A percentile compares a stretch with the other conserved stretches of the same genome.
Evolutionary conservation across 2,113 vertebrate genomes (phyloP).

Genomic region (Centrocercus urophasianus): DNA sequence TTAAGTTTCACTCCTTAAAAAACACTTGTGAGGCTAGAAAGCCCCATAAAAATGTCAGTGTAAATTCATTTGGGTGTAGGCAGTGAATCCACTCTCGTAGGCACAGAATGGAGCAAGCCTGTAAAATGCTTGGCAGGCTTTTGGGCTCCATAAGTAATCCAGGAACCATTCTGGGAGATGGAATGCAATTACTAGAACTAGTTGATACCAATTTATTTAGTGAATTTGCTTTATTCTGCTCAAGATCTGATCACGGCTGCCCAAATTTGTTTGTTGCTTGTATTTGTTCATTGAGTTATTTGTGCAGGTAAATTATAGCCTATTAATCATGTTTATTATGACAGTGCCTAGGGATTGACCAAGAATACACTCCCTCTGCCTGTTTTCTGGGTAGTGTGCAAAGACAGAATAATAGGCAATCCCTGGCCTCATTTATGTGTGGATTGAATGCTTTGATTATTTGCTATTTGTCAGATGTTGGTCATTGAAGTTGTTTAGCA

Average conservation of each 20-base stretch:
- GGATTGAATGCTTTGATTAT: slow-evolving; percentile 70
- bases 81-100: slow-evolving; percentile 8
- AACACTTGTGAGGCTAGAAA: slow-evolving; percentile 14
- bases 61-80: slow-evolving; percentile 51
- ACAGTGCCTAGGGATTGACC: slow-evolving; percentile 51
- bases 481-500: slow-evolving; percentile 20
- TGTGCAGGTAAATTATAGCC: slow-evolving; percentile 66
- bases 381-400: slow-evolving; percentile 49
- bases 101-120: slow-evolving; percentile 31
- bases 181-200: slow-evolving; percentile 61
- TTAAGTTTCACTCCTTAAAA: slow-evolving; percentile 35
- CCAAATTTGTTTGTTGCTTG: slow-evolving; percentile 60
- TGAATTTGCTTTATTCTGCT: slow-evolving; percentile 55
- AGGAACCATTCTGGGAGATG: slow-evolving; percentile 45
- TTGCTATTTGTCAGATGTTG: slow-evolving; percentile 64
- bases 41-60: slow-evolving; percentile 50
- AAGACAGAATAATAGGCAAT: slow-evolving; percentile 60
- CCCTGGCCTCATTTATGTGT: slow-evolving; percentile 52
- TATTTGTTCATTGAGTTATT: slow-evolving; percentile 65
- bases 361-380: slow-evolving; percentile 24
- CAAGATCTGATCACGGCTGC: slow-evolving; percentile 34
- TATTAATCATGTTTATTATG: slow-evolving; percentile 70
- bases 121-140: slow-evolving; percentile 49
- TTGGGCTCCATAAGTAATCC: slow-evolving; percentile 50
- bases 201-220: slow-evolving; percentile 65